Evolutionary conservation across 2,888 invertebrate genomes (phyloP), one percentile per base, ranked within the genome.

Genomic region (Dusona sp.): DNA sequence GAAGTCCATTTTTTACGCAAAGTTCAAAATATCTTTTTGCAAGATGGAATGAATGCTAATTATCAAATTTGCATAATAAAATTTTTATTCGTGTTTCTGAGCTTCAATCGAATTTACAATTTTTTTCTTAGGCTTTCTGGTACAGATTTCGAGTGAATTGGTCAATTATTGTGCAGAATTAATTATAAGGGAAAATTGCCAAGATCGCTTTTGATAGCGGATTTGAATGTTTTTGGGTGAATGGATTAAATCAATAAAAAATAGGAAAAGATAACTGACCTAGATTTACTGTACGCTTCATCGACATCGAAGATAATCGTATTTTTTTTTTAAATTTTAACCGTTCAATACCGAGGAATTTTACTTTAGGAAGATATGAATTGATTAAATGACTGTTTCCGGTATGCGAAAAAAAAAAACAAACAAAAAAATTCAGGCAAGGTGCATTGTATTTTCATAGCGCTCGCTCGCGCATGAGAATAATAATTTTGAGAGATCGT

Each of bases 401-500:
- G 45, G 75, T 48, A 2, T 57, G 22, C 22, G 2, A 25, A 57
- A 74, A 72, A 51, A 45, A 22, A 68, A 25, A n/a, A 25, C 2
- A 22, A 19, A 38, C 0, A 54, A 54, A 51, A 61, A 29, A 61
- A 61, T 61, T 16, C 29, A 29, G 29, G 29, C 61, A 29, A n/a
- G 29, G 29, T 36, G 72, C 72, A 51, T 36, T 72, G 51, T 72
- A 72, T 72, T 72, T 51, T 72, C 22, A 72, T 54, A 67, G 36
- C 19, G 54, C 78, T 67, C 16, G 51, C 78, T 78, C 64, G 25
- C 67, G 1, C 65, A 67, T 51, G 45, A 16, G 78, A 78, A 67
- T 78, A 78, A 78, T 78, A 48, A 79, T 29, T 70, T 38, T 73
- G 22, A n/a, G 57, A 67, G 73, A 79, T 68, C 13, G 78, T 73